phyloP scores from a whole-genome alignment of 1,140 invertebrate species.

The Brachystomella parvula region DNA sequence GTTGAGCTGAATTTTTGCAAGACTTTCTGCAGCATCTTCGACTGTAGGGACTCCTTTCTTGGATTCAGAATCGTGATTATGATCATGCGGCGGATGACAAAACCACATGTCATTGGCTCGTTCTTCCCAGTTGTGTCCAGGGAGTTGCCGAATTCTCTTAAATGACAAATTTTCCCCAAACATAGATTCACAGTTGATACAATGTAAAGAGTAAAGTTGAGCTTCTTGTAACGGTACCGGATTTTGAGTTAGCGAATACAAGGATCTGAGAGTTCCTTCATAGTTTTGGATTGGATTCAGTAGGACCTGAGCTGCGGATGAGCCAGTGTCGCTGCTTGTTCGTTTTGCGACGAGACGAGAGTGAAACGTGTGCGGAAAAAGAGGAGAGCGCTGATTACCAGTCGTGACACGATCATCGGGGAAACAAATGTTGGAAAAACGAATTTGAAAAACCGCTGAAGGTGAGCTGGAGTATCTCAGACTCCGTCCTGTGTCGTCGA shows the following conservation, averaged over 20 bases:
- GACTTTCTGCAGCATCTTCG: background rate
- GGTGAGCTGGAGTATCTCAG: no score
- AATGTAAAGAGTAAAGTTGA: constrained; percentile 18
- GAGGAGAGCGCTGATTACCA: background rate
- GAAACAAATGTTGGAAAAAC: no score
- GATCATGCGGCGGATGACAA: constrained; percentile 32
- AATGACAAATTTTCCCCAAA: constrained; percentile 19
- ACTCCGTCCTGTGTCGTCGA: background rate
- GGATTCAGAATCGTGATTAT: background rate
- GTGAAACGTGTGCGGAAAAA: constrained; percentile 4
- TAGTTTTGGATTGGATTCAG: background rate
- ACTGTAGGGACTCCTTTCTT: background rate
- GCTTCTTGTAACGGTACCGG: constrained; percentile 19
- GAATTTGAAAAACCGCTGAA: no score
- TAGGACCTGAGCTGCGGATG: constrained; percentile 13
- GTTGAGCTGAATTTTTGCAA: background rate
- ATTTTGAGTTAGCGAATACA: constrained; percentile 14
- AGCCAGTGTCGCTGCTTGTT: background rate
- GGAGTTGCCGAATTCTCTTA: constrained; percentile 29
- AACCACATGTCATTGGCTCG: constrained; percentile 36
- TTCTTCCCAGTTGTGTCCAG: constrained; percentile 34
- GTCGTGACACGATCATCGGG: background rate
- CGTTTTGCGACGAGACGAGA: constrained; percentile 20
- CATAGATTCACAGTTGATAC: constrained; percentile 23
- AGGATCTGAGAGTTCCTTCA: background rate